Conservation (phyloP, 2,113 vertebrate genomes). For the Cinclus cinclus region DNA sequence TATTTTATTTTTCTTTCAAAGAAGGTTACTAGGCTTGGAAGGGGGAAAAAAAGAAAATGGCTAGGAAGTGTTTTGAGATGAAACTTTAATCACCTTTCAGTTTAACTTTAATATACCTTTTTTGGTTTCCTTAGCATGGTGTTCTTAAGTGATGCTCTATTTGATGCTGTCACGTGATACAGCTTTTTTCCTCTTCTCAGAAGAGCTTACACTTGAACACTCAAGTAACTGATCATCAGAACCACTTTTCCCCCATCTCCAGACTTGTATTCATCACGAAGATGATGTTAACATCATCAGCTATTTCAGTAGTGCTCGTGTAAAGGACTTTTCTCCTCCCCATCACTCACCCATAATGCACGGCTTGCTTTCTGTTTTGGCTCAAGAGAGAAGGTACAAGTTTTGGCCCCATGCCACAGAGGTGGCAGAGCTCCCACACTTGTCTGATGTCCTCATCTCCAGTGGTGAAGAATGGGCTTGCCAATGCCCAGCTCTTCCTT, state of each 20-base stretch:
- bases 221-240: background rate
- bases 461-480: background rate
- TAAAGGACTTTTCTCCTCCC: background rate
- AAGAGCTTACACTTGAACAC: background rate
- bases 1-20: background rate
- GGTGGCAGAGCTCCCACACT: background rate
- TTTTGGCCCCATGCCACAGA: background rate
- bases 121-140: background rate
- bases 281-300: background rate
- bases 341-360: background rate
- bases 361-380: background rate
- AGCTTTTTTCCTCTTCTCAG: background rate
- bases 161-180: background rate
- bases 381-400: background rate
- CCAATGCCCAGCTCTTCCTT: background rate
- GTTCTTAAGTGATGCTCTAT: background rate
- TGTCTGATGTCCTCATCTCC: background rate
- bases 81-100: background rate
- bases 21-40: background rate
- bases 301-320: background rate
- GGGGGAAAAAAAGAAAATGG: accelerated
- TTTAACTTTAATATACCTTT: background rate
- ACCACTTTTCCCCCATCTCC: background rate
- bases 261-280: background rate
- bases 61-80: background rate